These are phyloP conservation scores for Conomelus anceps DNA, from an alignment of 2,888 invertebrate species.

Conservation along the genomic window DNA sequence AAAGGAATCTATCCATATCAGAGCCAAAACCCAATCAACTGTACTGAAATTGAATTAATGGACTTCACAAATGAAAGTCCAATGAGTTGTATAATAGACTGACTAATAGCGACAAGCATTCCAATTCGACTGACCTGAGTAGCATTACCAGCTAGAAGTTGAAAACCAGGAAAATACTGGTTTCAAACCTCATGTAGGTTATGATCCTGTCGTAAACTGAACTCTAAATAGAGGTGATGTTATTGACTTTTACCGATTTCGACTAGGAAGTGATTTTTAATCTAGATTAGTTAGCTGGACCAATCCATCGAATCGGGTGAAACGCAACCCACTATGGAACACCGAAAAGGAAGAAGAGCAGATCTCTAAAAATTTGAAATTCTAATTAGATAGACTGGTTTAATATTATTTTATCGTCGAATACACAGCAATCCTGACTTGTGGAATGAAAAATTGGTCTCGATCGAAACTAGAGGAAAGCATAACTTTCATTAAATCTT, in stretches of 20 bases:
- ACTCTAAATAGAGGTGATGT: not conserved
- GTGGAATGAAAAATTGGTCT: not conserved
- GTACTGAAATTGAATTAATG: not conserved
- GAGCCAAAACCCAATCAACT: not conserved
- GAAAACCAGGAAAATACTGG: not conserved
- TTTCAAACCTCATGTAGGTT: not conserved
- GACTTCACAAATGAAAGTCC: not conserved
- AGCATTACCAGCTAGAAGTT: not conserved
- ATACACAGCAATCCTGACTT: not conserved
- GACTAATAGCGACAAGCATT: not conserved
- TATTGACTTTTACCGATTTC: not conserved
- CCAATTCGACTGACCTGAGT: not conserved
- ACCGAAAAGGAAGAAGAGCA: not conserved
- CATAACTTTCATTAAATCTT: not conserved
- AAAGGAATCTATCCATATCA: too few relatives aligned
- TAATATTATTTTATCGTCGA: not conserved
- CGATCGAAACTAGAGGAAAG: not conserved
- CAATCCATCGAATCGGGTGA: not conserved
- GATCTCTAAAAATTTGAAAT: not conserved
- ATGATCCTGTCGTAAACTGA: not conserved
- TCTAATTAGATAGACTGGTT: not conserved
- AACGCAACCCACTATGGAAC: not conserved
- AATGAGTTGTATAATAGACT: not conserved
- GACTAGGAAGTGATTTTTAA: not conserved
- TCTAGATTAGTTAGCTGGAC: not conserved